phyloP scores from a whole-genome alignment of 2,888 invertebrate species.

The Chymomyza procnemis region DNA sequence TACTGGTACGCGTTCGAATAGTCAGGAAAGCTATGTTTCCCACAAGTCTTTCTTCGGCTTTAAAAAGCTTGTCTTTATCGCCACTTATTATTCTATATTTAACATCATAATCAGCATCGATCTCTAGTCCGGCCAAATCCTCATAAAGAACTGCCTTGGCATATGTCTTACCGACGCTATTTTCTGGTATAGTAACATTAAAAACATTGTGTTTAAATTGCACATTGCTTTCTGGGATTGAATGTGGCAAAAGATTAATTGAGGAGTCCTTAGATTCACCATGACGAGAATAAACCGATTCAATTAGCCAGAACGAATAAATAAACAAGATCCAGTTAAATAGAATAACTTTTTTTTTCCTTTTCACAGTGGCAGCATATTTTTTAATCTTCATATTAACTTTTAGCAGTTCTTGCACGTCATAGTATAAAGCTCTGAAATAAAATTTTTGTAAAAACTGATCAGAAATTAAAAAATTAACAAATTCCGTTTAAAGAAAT shows the following conservation, averaged over 20 bases:
- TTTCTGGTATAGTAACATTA: conserved; percentile 95
- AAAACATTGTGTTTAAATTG: conserved; percentile 86
- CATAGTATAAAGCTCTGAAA: conserved; percentile 62
- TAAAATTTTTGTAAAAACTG: too few species aligned
- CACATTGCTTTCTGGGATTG: conserved; percentile 28
- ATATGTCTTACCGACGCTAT: conserved; percentile 93
- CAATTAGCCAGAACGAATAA: conserved; percentile 45
- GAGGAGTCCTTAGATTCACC: conserved; percentile 15
- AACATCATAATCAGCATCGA: conserved; percentile 82
- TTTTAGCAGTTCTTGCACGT: conserved; percentile 49
- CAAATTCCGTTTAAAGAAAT: too few species aligned
- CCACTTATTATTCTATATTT: conserved; percentile 93
- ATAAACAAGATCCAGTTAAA: conserved; percentile 51
- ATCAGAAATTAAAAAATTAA: neutral
- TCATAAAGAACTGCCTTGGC: conserved; percentile 85
- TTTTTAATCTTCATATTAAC: conserved; percentile 72
- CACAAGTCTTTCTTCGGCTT: conserved; percentile 91
- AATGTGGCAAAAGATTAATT: conserved; percentile 16
- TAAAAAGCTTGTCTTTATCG: conserved; percentile 93
- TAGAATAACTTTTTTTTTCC: conserved; percentile 45
- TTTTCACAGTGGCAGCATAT: conserved; percentile 57
- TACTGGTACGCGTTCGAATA: conserved; percentile 91
- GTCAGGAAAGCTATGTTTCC: conserved; percentile 97
- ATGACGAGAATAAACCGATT: conserved; percentile 38
- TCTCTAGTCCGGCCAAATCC: conserved; percentile 88